Percentiles rank a stretch among this genome's conserved stretches.
phyloP scores from a whole-genome alignment of 2,113 vertebrate genomes.

The Microcebus murinus region DNA sequence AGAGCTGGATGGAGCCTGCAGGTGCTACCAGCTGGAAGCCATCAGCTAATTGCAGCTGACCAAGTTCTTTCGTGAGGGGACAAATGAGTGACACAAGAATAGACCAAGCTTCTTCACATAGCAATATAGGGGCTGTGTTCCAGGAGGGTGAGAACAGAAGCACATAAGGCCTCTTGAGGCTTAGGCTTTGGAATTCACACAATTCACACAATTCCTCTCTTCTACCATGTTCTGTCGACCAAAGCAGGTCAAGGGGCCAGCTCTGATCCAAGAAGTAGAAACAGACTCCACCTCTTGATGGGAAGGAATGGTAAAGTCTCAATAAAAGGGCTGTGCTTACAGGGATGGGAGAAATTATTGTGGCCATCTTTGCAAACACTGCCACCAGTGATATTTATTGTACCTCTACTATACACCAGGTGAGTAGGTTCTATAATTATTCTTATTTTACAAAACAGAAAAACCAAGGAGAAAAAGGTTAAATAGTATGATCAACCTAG shows the following conservation, averaged over 20 bases:
- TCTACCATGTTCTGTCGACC: neutral
- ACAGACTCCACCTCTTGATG: neutral
- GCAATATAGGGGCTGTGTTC: neutral
- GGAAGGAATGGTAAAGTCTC: neutral
- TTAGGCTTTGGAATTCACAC: neutral
- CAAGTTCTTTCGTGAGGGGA: neutral
- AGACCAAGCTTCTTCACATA: neutral
- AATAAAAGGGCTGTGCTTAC: neutral
- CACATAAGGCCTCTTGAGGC: neutral
- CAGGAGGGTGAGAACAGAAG: neutral
- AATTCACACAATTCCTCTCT: no score
- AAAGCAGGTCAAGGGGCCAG: neutral
- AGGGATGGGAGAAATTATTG: neutral
- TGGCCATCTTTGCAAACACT: neutral
- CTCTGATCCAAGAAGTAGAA: neutral
- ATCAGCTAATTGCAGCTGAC: neutral
- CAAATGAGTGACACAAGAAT: neutral
- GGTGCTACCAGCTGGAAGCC: neutral
- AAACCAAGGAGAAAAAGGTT: neutral
- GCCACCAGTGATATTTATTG: neutral
- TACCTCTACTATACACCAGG: no score
- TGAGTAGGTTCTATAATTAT: neutral
- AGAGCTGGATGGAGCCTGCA: neutral
- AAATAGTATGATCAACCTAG: neutral
- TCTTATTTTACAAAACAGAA: neutral